Conservation (phyloP, 2,797 vertebrate genomes). For the Amblyopsis hoosieri region DNA sequence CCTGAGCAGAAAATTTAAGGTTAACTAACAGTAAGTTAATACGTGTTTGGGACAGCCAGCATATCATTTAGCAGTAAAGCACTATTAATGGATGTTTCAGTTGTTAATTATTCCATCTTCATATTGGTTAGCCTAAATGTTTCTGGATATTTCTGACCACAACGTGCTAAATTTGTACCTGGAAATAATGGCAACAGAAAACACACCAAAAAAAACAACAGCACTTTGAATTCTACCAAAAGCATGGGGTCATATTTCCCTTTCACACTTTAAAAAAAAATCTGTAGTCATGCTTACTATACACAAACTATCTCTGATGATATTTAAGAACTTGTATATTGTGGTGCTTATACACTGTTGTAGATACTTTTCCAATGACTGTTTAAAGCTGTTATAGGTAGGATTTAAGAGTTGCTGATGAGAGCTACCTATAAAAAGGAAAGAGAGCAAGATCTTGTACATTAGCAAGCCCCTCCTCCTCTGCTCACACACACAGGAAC, state of each 20-base stretch:
- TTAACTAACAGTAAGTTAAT: slow-evolving; percentile 48
- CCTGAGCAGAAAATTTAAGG: slow-evolving; percentile 49
- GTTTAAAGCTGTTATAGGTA: too few species aligned
- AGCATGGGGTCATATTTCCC: not conserved
- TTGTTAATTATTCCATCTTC: slow-evolving; percentile 40
- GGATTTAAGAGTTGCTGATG: too few species aligned
- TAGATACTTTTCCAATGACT: too few species aligned
- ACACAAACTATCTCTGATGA: slow-evolving; percentile 63
- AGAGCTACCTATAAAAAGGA: too few species aligned
- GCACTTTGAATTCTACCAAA: too few species aligned
- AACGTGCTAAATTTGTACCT: slow-evolving; percentile 55
- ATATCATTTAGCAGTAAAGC: slow-evolving; percentile 16
- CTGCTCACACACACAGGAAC: too few species aligned
- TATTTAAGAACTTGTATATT: slow-evolving; percentile 30
- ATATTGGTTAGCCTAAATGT: slow-evolving; percentile 26
- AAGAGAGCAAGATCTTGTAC: too few species aligned
- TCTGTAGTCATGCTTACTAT: slow-evolving; percentile 65
- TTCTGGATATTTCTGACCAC: slow-evolving; percentile 44
- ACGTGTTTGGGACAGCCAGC: slow-evolving; percentile 36
- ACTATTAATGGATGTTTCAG: slow-evolving; percentile 21
- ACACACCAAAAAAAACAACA: too few species aligned
- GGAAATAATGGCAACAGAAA: slow-evolving; percentile 40
- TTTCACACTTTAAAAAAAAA: slow-evolving; percentile 38
- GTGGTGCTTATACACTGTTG: too few species aligned
- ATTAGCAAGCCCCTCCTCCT: too few species aligned